Evolutionary conservation across 2,888 invertebrate species (phyloP).

Genomic region (Cerceris ruficornis): DNA sequence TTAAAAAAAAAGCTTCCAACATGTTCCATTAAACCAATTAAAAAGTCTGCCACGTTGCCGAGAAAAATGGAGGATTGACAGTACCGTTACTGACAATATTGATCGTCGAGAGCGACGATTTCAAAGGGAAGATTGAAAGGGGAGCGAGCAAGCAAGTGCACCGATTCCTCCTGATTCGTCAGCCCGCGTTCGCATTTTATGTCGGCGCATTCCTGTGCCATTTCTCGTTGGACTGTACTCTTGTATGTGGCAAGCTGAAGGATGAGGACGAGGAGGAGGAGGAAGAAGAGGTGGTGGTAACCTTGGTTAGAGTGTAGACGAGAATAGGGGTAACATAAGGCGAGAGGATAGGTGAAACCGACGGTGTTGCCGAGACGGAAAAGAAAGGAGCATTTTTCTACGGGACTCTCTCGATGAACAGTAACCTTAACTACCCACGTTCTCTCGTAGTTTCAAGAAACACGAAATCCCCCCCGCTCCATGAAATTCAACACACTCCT

Average conservation of each 20-base stretch:
- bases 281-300: conserved; percentile 60
- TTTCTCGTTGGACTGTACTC: conserved; percentile 50
- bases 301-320: conserved; percentile 63
- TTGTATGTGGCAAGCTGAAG: conserved; percentile 33
- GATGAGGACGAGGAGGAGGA: conserved; percentile 55
- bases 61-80: no score
- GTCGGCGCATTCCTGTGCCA: conserved; percentile 44
- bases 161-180: conserved; percentile 33
- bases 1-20: no score
- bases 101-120: conserved; percentile 25
- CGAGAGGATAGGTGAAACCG: conserved; percentile 49
- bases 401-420: conserved; percentile 36
- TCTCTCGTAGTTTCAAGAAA: not conserved
- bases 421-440: conserved; percentile 23
- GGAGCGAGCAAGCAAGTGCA: conserved; percentile 42
- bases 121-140: conserved; percentile 12
- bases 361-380: conserved; percentile 32
- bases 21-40: no score
- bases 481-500: no score
- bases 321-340: conserved; percentile 61
- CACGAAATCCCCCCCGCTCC: not conserved
- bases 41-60: no score
- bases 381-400: conserved; percentile 38
- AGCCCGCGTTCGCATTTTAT: conserved; percentile 12
- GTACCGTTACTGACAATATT: conserved; percentile 27